Conservation (phyloP, 37 sponge, comb jelly and placozoan genomes). For the Geodia barretti region DNA sequence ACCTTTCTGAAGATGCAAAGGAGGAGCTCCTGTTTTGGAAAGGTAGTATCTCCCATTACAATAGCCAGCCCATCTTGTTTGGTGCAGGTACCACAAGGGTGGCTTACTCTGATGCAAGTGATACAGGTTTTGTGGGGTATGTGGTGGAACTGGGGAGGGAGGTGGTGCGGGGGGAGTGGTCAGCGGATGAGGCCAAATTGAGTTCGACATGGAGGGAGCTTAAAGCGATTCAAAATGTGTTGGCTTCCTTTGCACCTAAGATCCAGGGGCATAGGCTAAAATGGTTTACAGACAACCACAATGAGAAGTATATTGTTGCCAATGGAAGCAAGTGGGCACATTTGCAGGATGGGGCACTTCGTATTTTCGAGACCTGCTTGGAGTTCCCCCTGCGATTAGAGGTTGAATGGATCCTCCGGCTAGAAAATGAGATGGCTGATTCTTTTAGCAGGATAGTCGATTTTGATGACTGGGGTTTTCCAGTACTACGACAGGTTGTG, state of each 20-base stretch:
- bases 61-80: constrained; percentile 15
- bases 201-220: constrained; percentile 39
- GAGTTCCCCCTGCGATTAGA: not conserved
- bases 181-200: not conserved
- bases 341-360: constrained; percentile 13
- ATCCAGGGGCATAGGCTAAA: not conserved
- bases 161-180: constrained; percentile 2
- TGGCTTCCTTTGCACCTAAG: not conserved
- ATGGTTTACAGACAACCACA: constrained; percentile 36
- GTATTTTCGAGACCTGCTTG: constrained; percentile 3
- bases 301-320: not conserved
- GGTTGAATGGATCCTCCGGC: constrained; percentile 34
- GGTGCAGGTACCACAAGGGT: constrained; percentile 7
- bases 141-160: not conserved
- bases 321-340: not conserved
- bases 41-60: not conserved
- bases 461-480: constrained; percentile 24
- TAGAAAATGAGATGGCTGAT: constrained; percentile 12
- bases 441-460: constrained; percentile 9
- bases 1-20: not conserved
- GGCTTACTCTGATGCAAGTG: constrained; percentile 32
- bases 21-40: constrained; percentile 10
- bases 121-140: constrained; percentile 29
- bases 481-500: constrained; percentile 2
- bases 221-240: not conserved